phyloP scores from a whole-genome alignment of 2,797 vertebrate genomes.

The Cossypha polioptera region DNA sequence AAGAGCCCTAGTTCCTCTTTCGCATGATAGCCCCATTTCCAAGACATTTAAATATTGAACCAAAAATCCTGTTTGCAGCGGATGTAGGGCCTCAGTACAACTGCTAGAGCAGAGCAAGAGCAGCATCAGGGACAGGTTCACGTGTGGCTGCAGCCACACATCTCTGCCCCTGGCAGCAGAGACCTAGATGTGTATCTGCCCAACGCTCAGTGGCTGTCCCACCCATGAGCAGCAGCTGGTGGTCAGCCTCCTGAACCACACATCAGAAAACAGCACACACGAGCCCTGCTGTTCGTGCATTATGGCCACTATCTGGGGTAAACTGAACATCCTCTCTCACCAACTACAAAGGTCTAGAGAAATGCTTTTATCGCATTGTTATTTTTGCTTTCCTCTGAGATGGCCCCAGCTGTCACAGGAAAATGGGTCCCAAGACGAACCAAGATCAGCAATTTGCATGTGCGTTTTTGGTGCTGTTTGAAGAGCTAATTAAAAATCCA shows the following conservation, averaged over 20 bases:
- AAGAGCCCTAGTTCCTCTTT: neutral
- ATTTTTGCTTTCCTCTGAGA: neutral
- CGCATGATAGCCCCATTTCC: neutral
- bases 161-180: accelerated
- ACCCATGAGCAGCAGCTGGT: constrained; percentile 26
- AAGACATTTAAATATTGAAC: neutral
- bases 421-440: constrained; percentile 4
- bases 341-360: constrained; percentile 22
- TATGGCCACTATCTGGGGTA: constrained; percentile 3
- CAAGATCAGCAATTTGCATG: neutral
- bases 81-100: neutral
- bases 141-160: neutral
- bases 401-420: neutral
- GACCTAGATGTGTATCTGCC: constrained; percentile 51
- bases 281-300: neutral
- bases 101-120: neutral
- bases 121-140: neutral
- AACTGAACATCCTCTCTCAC: constrained; percentile 54
- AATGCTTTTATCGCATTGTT: neutral
- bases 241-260: constrained; percentile 27
- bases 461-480: neutral
- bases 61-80: neutral
- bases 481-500: constrained; percentile 34
- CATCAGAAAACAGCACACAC: neutral
- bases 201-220: constrained; percentile 35